Conservation (phyloP, 2,113 vertebrate species). For the Perca schrenkii region DNA sequence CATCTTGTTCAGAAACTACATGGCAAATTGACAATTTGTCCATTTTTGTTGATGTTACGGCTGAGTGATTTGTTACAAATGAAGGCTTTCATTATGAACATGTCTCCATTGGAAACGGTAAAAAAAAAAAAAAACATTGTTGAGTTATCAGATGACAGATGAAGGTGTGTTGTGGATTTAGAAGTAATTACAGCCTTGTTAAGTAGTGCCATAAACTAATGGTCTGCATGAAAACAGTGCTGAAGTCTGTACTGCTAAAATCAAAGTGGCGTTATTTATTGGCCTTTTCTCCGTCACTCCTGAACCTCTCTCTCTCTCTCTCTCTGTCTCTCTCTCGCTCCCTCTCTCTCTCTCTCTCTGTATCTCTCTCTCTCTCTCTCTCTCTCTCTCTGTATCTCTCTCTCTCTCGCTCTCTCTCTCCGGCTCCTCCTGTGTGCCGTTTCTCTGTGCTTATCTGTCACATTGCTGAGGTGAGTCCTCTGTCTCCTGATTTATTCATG, state of each 20-base stretch:
- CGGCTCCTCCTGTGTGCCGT: conserved; percentile 59
- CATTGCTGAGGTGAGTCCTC: conserved; percentile 81
- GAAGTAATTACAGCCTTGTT: conserved; percentile 62
- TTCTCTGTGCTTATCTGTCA: conserved; percentile 79
- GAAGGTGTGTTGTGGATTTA: conserved; percentile 37
- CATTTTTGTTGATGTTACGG: conserved; percentile 38
- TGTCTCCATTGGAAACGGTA: conserved; percentile 27
- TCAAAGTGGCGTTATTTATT: conserved; percentile 63
- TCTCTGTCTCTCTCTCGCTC: neutral
- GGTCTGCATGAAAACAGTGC: conserved; percentile 38
- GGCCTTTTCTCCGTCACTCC: conserved; percentile 37
- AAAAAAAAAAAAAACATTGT: conserved; percentile 7
- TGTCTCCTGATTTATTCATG: conserved; percentile 86
- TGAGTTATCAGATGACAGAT: conserved; percentile 49
- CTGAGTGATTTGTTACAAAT: conserved; percentile 62
- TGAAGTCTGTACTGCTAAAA: conserved; percentile 51
- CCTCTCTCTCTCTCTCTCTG: neutral
- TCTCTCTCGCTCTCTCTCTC: conserved; percentile 11
- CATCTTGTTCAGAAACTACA: conserved; percentile 31
- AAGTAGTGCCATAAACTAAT: conserved; percentile 50
- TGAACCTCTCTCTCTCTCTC: conserved; percentile 19
- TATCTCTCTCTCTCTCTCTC: neutral
- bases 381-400: too few relatives aligned
- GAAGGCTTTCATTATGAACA: conserved; percentile 43
- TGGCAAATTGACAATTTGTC: conserved; percentile 59